Evolutionary conservation across 1,140 invertebrate species (phyloP).

Genomic region (Trichonephila inaurata): DNA sequence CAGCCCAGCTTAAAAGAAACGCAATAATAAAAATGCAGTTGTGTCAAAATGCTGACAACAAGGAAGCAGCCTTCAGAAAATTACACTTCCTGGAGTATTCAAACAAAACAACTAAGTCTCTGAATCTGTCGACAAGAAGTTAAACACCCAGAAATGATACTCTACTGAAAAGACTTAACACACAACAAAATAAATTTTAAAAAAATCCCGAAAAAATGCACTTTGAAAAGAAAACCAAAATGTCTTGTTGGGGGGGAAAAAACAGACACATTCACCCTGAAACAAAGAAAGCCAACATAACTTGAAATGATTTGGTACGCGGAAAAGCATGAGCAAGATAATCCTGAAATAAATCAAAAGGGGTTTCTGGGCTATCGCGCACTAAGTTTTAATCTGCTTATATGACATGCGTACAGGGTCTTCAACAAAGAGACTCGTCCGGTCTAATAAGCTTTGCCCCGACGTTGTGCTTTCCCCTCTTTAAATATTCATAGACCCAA

Average conservation of each 20-base stretch:
- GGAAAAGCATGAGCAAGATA: constrained; percentile 41
- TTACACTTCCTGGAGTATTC: constrained; percentile 29
- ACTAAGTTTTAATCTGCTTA: constrained; percentile 70
- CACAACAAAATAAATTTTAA: not conserved
- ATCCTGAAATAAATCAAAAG: constrained; percentile 63
- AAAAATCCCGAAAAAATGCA: not conserved
- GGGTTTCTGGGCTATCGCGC: constrained; percentile 58
- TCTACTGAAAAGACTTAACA: not conserved
- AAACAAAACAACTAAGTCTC: constrained; percentile 32
- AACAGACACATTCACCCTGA: constrained; percentile 9
- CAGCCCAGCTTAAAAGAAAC: not conserved
- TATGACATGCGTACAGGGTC: constrained; percentile 49
- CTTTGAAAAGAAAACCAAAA: constrained; percentile 8
- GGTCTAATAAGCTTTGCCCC: constrained; percentile 53
- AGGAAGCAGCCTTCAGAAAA: constrained; percentile 24
- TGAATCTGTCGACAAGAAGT: constrained; percentile 40
- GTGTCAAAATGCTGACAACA: not conserved
- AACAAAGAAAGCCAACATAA: constrained; percentile 38
- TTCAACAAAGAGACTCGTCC: constrained; percentile 63
- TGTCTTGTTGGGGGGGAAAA: constrained; percentile 25
- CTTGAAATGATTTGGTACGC: constrained; percentile 50
- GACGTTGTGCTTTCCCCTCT: constrained; percentile 33
- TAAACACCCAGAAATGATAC: constrained; percentile 44
- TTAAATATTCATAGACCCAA: constrained; percentile 73
- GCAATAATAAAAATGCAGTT: not conserved